These are phyloP conservation scores for Anastrepha ludens DNA, from an alignment of 1,140 invertebrate species.

Conservation along the genomic window DNA sequence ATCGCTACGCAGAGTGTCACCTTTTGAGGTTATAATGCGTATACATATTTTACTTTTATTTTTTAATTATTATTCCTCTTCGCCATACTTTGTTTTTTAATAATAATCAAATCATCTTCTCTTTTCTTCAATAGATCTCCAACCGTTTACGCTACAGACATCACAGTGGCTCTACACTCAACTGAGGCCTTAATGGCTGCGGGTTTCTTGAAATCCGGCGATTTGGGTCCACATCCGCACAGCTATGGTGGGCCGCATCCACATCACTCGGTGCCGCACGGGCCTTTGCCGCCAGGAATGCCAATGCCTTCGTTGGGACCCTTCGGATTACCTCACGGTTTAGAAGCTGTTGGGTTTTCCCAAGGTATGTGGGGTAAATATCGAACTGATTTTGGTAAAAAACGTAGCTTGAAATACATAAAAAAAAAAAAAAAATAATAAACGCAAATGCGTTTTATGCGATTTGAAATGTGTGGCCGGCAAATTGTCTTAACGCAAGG, in stretches of 20 bases:
- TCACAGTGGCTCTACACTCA: slow-evolving; percentile 74
- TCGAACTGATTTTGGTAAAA: slow-evolving; percentile 71
- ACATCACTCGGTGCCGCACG: slow-evolving; percentile 72
- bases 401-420: not conserved
- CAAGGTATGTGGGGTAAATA: slow-evolving; percentile 77
- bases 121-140: slow-evolving; percentile 24
- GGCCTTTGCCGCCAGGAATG: slow-evolving; percentile 73
- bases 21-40: not conserved
- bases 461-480: not conserved
- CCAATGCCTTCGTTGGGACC: slow-evolving; percentile 74
- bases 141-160: slow-evolving; percentile 42
- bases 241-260: slow-evolving; percentile 73
- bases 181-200: slow-evolving; percentile 74
- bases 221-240: slow-evolving; percentile 72
- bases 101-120: not conserved
- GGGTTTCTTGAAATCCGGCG: slow-evolving; percentile 73
- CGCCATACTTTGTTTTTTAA: not conserved
- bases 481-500: not conserved
- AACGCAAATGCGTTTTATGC: not conserved
- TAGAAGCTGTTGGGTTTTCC: slow-evolving; percentile 75
- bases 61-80: not conserved
- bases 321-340: slow-evolving; percentile 75
- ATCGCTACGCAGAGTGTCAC: not conserved
- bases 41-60: not conserved
- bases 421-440: not conserved